These are phyloP conservation scores for Hirtodrosophila trivittata DNA, from an alignment of 2,888 invertebrate genomes.

Conservation along the genomic window DNA sequence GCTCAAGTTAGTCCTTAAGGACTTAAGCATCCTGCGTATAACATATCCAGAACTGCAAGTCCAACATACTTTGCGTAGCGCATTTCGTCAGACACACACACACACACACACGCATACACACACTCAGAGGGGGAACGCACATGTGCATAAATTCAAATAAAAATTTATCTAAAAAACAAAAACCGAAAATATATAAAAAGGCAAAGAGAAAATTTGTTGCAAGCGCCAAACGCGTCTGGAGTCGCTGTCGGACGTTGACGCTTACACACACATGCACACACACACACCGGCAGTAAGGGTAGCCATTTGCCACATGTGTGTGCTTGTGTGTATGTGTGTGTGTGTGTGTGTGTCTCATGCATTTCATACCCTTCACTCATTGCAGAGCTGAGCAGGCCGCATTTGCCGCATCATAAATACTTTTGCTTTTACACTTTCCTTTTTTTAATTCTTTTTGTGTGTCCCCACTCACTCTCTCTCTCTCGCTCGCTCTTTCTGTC, in stretches of 20 bases:
- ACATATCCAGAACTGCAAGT: not conserved
- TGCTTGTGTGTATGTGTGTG: conserved; percentile 4
- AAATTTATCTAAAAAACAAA: conserved; percentile 64
- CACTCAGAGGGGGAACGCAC: conserved; percentile 34
- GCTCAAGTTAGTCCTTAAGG: no score
- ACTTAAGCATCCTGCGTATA: no score
- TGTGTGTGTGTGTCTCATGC: conserved; percentile 37
- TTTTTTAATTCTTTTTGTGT: conserved; percentile 36
- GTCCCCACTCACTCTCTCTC: not conserved
- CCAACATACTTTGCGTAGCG: conserved; percentile 19
- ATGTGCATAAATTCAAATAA: conserved; percentile 70
- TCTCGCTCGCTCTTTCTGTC: not conserved
- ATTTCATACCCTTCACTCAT: conserved; percentile 34
- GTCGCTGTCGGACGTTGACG: conserved; percentile 66
- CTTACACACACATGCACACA: conserved; percentile 31
- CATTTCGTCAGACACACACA: conserved; percentile 4
- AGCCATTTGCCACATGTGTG: not conserved
- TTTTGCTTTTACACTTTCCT: conserved; percentile 79
- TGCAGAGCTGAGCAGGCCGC: conserved; percentile 57
- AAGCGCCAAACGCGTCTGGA: conserved; percentile 50
- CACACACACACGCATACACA: conserved; percentile 11
- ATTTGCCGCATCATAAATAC: conserved; percentile 72
- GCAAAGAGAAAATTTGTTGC: conserved; percentile 20
- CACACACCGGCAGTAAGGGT: not conserved
- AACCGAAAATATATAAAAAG: conserved; percentile 23